phyloP scores from a whole-genome alignment of 2,888 invertebrate species.

The Linnaemya vulpina region DNA sequence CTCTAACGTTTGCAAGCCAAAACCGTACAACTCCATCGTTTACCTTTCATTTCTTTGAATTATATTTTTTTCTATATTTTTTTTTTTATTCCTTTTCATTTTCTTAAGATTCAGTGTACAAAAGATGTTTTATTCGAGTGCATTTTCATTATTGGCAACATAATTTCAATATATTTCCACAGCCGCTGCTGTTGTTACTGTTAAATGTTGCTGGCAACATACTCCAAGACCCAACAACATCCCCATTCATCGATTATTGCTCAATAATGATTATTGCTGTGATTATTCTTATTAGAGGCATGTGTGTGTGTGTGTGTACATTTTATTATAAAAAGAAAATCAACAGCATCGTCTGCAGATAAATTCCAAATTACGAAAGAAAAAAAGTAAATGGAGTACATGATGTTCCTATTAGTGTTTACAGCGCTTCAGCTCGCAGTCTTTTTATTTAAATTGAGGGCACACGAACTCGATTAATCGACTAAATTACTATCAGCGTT shows the following conservation, averaged over 20 bases:
- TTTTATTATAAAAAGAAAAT: slow-evolving; percentile 54
- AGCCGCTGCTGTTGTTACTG: slow-evolving; percentile 1
- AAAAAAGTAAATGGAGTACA: slow-evolving; percentile 42
- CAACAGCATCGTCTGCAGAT: slow-evolving; percentile 44
- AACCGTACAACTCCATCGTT: slow-evolving; percentile 23
- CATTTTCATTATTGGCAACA: slow-evolving; percentile 66
- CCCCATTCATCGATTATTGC: slow-evolving; percentile 78
- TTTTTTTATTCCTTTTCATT: slow-evolving; percentile 10
- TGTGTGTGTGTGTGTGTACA: slow-evolving; percentile 63
- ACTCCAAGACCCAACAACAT: slow-evolving; percentile 62
- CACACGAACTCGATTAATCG: slow-evolving; percentile 40
- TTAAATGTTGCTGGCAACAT: slow-evolving; percentile 23
- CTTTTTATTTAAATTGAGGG: slow-evolving; percentile 33
- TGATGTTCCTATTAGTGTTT: slow-evolving; percentile 54
- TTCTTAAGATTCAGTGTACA: slow-evolving; percentile 42
- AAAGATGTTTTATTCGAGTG: slow-evolving; percentile 67
- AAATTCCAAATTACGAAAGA: slow-evolving; percentile 54
- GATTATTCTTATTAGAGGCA: slow-evolving; percentile 75
- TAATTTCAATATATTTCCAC: slow-evolving; percentile 50
- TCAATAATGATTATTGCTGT: slow-evolving; percentile 78
- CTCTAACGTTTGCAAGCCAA: slow-evolving; percentile 15
- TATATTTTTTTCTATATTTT: slow-evolving; percentile 14
- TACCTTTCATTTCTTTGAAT: slow-evolving; percentile 31
- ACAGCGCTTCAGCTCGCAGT: slow-evolving; percentile 5
- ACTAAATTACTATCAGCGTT: background rate